phyloP scores from a whole-genome alignment of 2,113 vertebrate genomes.

The Oceanodroma tethys region DNA sequence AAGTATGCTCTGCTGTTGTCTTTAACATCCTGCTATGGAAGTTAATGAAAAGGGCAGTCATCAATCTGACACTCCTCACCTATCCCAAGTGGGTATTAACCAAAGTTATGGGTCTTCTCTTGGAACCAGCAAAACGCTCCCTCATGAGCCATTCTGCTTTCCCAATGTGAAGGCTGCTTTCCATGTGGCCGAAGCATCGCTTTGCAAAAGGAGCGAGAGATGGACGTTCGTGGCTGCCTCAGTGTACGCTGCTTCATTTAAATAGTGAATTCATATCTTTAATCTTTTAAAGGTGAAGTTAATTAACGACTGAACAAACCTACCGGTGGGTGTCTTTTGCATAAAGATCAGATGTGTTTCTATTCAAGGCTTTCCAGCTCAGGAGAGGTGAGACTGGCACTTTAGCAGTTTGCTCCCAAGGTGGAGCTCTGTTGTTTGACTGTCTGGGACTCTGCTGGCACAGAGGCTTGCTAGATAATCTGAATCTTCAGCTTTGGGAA shows the following conservation, averaged over 20 bases:
- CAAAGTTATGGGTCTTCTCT: neutral
- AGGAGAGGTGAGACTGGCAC: neutral
- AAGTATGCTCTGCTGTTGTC: neutral
- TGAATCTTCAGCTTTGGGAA: neutral
- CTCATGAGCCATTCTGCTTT: fast-evolving
- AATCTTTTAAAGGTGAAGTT: neutral
- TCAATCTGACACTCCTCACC: fast-evolving
- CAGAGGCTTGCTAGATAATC: neutral
- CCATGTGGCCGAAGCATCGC: fast-evolving
- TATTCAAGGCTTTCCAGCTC: neutral
- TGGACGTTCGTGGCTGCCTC: neutral
- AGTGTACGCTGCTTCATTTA: fast-evolving
- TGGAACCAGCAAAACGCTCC: neutral
- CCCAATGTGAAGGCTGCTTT: neutral
- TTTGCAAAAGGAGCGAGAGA: neutral
- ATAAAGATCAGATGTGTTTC: neutral
- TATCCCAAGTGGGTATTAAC: neutral
- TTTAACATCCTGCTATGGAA: neutral
- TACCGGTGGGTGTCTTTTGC: neutral
- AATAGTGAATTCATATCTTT: neutral
- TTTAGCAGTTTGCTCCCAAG: neutral
- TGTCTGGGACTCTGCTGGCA: neutral
- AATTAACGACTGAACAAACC: neutral
- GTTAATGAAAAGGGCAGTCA: neutral
- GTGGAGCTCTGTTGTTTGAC: neutral